phyloP scores from a whole-genome alignment of 1,140 invertebrate species.

The Popillia japonica region DNA sequence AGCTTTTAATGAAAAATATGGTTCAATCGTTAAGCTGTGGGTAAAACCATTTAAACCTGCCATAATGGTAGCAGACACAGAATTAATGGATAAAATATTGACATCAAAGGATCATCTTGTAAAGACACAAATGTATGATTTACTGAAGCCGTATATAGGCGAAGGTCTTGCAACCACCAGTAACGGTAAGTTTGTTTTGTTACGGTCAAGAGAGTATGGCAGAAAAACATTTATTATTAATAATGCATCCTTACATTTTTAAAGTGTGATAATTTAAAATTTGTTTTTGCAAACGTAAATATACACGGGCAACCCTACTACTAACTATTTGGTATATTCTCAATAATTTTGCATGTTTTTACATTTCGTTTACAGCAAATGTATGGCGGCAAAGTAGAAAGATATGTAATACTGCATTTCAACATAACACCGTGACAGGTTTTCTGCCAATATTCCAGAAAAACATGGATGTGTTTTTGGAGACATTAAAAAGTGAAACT shows the following conservation, averaged over 20 bases:
- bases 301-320: too few relatives aligned
- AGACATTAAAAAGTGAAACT: slow-evolving; percentile 12
- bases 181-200: neutral
- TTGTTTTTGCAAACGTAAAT: too few relatives aligned
- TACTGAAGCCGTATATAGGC: neutral
- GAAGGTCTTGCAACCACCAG: slow-evolving; percentile 15
- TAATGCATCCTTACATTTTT: too few relatives aligned
- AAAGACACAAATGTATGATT: neutral
- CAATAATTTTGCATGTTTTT: neutral
- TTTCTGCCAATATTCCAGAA: neutral
- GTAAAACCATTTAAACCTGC: neutral
- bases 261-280: too few relatives aligned
- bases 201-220: too few relatives aligned
- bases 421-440: neutral
- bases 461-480: neutral
- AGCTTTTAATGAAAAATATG: neutral
- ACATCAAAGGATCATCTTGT: neutral
- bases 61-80: neutral
- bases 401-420: slow-evolving; percentile 19
- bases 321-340: neutral
- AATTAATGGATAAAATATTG: neutral
- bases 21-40: neutral
- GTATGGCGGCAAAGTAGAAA: slow-evolving; percentile 12
- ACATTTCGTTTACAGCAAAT: neutral
- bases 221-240: neutral